Evolutionary conservation across 2,888 invertebrate species (phyloP), one percentile per base, ranked within the genome.

Genomic region (Stegana nigrithorax): DNA sequence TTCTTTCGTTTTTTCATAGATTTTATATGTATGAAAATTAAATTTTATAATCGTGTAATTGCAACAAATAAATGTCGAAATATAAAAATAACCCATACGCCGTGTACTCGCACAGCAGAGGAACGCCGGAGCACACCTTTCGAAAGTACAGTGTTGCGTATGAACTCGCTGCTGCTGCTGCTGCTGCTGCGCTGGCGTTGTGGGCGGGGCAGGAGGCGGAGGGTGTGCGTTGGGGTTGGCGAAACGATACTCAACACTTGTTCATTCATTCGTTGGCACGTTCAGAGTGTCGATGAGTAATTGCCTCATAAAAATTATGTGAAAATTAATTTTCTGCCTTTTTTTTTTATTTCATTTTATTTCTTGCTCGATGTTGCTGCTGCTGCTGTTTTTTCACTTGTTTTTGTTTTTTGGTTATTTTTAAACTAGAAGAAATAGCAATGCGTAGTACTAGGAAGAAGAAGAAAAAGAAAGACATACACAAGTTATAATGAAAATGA

Each of bases 301-400:
- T 76, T 76, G 76, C 73, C 80, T 79, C 80, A 79, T 76, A 75
- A 79, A 76, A 79, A 76, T 76, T 69, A 76, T 76, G 80, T 73
- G 80, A 69, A 76, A 78, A 79, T 76, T 79, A 79, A 75, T 75
- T 79, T 77, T 79, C 73, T 74, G 65, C 69, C 73, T 65, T 74
- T 39, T 45, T 25, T 2, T 63, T 42, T 36, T 57, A 8, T 39
- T 39, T 56, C 14, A n/a, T 58, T 58, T 14, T 45, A 6, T 45
- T 59, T 44, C 14, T 19, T 59, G n/a, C 29, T 32, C 14, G 17
- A n/a, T 36, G 17, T 29, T 26, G 2, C 25, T 17, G 26, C 50
- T 56, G 32, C 51, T 60, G 53, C 47, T 59, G 45, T n/a, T 66
- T 17, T 36, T 65, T 65, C 67, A 58, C 21, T 36, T 50, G 19